Conservation (phyloP, 2,797 vertebrate genomes). For the Microcaecilia unicolor region DNA sequence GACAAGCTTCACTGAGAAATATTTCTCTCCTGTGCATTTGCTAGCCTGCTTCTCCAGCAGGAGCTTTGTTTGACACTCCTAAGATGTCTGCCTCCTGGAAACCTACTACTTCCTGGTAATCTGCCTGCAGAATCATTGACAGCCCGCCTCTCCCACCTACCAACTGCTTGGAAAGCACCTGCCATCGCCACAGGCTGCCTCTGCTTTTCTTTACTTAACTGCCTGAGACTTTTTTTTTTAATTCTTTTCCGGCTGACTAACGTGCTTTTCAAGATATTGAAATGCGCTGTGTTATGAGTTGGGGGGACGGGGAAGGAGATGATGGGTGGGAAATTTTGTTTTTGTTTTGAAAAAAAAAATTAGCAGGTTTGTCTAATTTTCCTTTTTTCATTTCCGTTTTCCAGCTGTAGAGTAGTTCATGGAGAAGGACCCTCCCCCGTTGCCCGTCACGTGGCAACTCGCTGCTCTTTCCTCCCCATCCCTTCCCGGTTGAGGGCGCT, state of each 20-base stretch:
- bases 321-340: no score
- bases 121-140: background rate
- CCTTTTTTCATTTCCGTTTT: constrained; percentile 68
- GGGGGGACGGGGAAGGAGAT: no score
- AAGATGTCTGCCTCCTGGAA: constrained; percentile 55
- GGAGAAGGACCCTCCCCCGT: constrained; percentile 58
- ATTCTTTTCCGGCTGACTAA: constrained; percentile 51
- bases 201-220: constrained; percentile 14
- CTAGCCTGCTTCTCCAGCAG: constrained; percentile 21
- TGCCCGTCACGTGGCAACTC: no score
- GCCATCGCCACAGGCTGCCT: constrained; percentile 3
- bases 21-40: constrained; percentile 18
- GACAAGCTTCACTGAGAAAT: constrained; percentile 28
- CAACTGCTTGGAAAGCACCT: constrained; percentile 4
- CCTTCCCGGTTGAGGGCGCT: no score
- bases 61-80: constrained; percentile 49
- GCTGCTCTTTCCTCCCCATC: no score
- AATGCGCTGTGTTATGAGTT: constrained; percentile 9
- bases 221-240: constrained; percentile 13
- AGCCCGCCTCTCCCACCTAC: no score
- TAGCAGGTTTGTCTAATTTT: constrained; percentile 49
- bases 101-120: constrained; percentile 20
- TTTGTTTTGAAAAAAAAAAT: constrained; percentile 23
- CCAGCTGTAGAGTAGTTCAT: constrained; percentile 78
- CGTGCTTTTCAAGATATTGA: constrained; percentile 19